Evolutionary conservation across 2,113 vertebrate genomes (phyloP).

Genomic region (Ploceus nigricollis): DNA sequence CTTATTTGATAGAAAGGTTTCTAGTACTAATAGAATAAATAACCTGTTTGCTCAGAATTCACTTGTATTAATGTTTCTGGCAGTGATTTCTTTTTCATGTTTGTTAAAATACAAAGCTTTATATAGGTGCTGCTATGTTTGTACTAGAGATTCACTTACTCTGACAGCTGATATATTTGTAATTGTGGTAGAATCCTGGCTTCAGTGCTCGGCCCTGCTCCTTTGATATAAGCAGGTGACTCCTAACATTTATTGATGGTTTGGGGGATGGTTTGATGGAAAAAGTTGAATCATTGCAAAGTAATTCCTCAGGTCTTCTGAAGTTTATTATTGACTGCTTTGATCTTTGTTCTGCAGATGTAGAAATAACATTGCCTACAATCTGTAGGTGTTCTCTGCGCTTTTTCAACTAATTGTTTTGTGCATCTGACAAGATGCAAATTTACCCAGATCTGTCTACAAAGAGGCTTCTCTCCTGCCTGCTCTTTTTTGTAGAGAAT

Average conservation of each 20-base stretch:
- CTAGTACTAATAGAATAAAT: not conserved
- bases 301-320: slow-evolving; percentile 27
- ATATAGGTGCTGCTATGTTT: not conserved
- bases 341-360: slow-evolving; percentile 32
- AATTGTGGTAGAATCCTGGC: not conserved
- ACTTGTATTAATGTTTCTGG: not conserved
- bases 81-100: not conserved
- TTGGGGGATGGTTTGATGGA: not conserved
- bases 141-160: not conserved
- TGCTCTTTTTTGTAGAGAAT: not conserved
- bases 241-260: not conserved
- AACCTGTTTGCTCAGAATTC: not conserved
- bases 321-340: slow-evolving; percentile 29
- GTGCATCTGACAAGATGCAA: slow-evolving; percentile 29
- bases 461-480: not conserved
- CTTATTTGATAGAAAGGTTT: not conserved
- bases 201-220: not conserved
- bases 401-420: slow-evolving; percentile 27
- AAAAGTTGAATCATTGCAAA: slow-evolving; percentile 1
- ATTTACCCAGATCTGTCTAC: slow-evolving; percentile 13
- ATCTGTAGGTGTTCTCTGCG: not conserved
- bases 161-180: not conserved
- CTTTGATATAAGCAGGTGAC: not conserved
- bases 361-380: slow-evolving; percentile 18
- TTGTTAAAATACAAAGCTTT: not conserved